A percentile compares a stretch with the other conserved stretches of the same genome.
Evolutionary conservation across 2,888 invertebrate genomes (phyloP).

Genomic region (Synergus umbraculus): DNA sequence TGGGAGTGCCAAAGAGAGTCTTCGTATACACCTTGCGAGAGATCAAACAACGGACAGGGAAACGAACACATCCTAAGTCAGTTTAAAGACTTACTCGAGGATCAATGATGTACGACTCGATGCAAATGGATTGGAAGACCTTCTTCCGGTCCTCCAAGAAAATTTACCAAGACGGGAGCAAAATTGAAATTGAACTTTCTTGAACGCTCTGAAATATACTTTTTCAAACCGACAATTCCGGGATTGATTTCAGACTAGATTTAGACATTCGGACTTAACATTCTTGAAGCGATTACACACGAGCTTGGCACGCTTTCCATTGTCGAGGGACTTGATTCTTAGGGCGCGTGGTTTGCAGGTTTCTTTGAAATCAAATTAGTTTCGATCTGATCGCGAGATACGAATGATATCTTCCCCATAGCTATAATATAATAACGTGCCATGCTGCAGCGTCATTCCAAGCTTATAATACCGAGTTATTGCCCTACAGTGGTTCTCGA

Average conservation of each 20-base stretch:
- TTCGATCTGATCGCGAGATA: conserved; percentile 63
- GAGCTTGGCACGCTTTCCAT: conserved; percentile 42
- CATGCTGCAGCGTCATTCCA: conserved; percentile 63
- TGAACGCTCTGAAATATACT: too few relatives aligned
- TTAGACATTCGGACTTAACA: background rate
- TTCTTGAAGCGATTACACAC: background rate
- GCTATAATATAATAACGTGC: conserved; percentile 63
- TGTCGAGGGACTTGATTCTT: conserved; percentile 43
- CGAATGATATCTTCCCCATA: conserved; percentile 59
- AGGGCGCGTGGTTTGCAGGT: conserved; percentile 57
- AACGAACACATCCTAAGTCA: conserved; percentile 51
- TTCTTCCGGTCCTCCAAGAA: background rate
- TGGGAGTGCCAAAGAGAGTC: conserved; percentile 62
- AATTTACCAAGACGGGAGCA: background rate
- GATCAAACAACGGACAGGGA: conserved; percentile 60
- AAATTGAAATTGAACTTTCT: background rate
- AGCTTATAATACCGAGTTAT: conserved; percentile 63
- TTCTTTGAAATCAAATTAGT: conserved; percentile 70
- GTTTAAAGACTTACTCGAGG: conserved; percentile 49
- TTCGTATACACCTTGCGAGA: conserved; percentile 59
- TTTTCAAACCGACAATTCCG: background rate
- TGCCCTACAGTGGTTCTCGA: conserved; percentile 44
- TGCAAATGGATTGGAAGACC: conserved; percentile 4
- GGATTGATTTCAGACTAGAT: background rate
- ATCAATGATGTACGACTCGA: conserved; percentile 46